These are phyloP conservation scores for Brachynemurus nebulosus DNA, from an alignment of 2,888 invertebrate genomes.

Conservation along the genomic window DNA sequence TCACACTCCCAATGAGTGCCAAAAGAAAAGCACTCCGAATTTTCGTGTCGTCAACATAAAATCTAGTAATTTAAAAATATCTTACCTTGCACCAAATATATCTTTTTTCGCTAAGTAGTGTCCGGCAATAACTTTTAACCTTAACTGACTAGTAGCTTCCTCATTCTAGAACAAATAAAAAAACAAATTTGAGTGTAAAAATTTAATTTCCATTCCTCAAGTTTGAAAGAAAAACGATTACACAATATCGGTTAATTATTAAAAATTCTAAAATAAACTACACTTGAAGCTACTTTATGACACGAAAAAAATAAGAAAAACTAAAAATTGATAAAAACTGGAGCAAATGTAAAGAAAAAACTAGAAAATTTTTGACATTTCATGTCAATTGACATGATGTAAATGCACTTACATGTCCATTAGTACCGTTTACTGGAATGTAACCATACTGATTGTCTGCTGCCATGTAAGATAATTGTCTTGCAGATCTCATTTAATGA, in stretches of 20 bases:
- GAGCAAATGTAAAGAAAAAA: neutral
- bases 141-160: slow-evolving; percentile 67
- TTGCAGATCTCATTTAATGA: slow-evolving; percentile 3
- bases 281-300: no score
- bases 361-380: neutral
- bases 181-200: neutral
- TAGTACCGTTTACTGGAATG: slow-evolving; percentile 28
- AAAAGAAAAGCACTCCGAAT: no score
- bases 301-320: neutral
- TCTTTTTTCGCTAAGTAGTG: slow-evolving; percentile 94
- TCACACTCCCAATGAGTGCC: no score
- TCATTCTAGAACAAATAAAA: slow-evolving; percentile 44
- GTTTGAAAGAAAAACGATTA: no score
- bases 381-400: neutral
- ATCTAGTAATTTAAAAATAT: neutral
- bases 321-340: neutral
- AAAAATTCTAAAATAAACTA: no score
- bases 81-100: slow-evolving; percentile 93
- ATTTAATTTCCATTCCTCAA: neutral
- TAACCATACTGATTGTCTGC: slow-evolving; percentile 31
- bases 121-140: slow-evolving; percentile 74
- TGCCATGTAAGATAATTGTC: slow-evolving; percentile 27
- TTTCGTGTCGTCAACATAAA: no score
- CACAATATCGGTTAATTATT: no score
- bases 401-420: slow-evolving; percentile 30